Conservation (phyloP, 1,140 invertebrate genomes). For the Megathymus violae region DNA sequence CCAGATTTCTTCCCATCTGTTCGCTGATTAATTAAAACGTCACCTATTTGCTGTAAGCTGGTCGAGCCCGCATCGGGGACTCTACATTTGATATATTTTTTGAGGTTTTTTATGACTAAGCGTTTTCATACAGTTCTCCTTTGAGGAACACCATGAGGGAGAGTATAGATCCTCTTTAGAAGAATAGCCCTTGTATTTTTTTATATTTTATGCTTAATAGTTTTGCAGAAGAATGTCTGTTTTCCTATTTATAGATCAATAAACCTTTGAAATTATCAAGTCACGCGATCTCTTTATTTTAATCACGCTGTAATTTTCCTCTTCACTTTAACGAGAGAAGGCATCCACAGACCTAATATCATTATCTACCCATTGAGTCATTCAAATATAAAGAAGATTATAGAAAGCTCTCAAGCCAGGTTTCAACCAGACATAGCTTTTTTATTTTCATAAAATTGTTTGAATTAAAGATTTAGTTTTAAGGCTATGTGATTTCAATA, state of each 20-base stretch:
- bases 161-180: too few species aligned
- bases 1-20: conserved; percentile 26
- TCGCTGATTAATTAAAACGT: conserved; percentile 1
- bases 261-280: not conserved
- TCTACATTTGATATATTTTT: too few species aligned
- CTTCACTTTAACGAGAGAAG: not conserved
- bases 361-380: not conserved
- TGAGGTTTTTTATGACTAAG: too few species aligned
- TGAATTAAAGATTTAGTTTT: not conserved
- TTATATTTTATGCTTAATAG: too few species aligned
- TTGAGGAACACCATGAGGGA: too few species aligned
- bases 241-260: too few species aligned
- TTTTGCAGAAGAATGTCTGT: too few species aligned
- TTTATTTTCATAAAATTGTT: not conserved
- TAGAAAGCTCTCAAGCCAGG: conserved; percentile 16
- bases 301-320: not conserved
- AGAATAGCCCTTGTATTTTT: too few species aligned
- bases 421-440: not conserved
- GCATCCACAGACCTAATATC: not conserved
- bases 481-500: too few species aligned
- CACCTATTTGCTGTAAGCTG: too few species aligned
- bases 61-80: too few species aligned
- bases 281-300: conserved; percentile 1
- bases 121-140: too few species aligned
- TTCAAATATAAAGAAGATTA: not conserved